These are phyloP conservation scores for Arctopsyche grandis DNA, from an alignment of 1,140 invertebrate species.

Conservation along the genomic window DNA sequence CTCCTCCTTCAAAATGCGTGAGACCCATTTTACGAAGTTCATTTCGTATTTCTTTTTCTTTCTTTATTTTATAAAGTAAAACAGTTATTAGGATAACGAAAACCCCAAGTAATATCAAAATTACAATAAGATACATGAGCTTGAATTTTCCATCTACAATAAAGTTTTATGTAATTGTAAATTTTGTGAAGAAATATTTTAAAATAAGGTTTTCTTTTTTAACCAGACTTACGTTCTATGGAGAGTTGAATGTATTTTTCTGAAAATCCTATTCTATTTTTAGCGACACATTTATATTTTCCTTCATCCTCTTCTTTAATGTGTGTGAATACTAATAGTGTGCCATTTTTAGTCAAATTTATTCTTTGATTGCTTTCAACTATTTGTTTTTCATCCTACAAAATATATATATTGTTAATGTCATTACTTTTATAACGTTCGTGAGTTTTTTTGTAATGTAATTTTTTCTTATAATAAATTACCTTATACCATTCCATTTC, in stretches of 20 bases:
- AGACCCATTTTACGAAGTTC: slow-evolving; percentile 75
- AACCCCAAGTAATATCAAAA: slow-evolving; percentile 63
- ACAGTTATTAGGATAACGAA: slow-evolving; percentile 67
- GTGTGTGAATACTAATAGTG: slow-evolving; percentile 42
- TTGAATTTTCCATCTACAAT: slow-evolving; percentile 49
- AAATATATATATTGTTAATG: slow-evolving; percentile 8
- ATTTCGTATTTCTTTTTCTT: slow-evolving; percentile 71
- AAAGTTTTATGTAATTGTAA: slow-evolving; percentile 49
- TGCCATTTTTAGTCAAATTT: slow-evolving; percentile 31
- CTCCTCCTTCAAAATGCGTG: slow-evolving; percentile 82
- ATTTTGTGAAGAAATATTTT: slow-evolving; percentile 54
- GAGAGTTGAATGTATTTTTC: slow-evolving; percentile 56
- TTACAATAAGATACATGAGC: slow-evolving; percentile 57
- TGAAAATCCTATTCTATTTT: slow-evolving; percentile 59
- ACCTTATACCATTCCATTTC: slow-evolving; percentile 61
- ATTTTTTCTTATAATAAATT: slow-evolving; percentile 39
- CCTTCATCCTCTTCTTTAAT: slow-evolving; percentile 49
- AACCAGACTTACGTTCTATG: slow-evolving; percentile 58
- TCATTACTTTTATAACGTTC: background rate
- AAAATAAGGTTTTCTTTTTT: background rate
- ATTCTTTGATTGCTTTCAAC: slow-evolving; percentile 39
- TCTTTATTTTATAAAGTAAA: slow-evolving; percentile 67
- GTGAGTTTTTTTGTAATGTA: background rate
- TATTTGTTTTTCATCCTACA: slow-evolving; percentile 1
- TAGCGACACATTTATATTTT: slow-evolving; percentile 58